Conservation (phyloP, 2,797 vertebrate species). For the Myotis pilosus region DNA sequence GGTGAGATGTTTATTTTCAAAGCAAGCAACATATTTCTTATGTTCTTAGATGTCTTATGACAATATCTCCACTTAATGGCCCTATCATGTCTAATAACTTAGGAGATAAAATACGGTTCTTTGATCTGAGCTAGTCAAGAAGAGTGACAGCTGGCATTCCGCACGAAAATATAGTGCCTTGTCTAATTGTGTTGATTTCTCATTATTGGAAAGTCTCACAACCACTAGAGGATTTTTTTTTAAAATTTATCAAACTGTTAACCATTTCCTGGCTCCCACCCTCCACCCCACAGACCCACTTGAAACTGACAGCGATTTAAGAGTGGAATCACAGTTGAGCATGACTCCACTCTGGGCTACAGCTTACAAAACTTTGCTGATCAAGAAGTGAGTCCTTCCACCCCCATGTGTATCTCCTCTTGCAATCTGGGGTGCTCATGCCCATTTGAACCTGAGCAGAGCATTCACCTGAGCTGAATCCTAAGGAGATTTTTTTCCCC, state of each 20-base stretch:
- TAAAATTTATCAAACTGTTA: conserved; percentile 65
- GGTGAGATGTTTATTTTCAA: conserved; percentile 80
- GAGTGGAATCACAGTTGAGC: not conserved
- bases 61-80: conserved; percentile 76
- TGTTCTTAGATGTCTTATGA: conserved; percentile 78
- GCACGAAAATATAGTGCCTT: conserved; percentile 72
- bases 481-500: not conserved
- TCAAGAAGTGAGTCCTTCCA: not conserved
- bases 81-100: conserved; percentile 76
- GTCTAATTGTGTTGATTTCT: conserved; percentile 79
- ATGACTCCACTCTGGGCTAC: not conserved
- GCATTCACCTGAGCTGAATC: not conserved
- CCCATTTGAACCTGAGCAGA: not conserved
- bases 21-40: conserved; percentile 79
- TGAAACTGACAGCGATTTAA: not conserved
- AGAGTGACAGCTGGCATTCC: conserved; percentile 80
- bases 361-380: not conserved
- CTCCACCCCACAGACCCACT: not conserved
- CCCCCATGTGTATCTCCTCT: not conserved
- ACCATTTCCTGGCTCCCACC: conserved; percentile 60
- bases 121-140: conserved; percentile 75
- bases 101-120: conserved; percentile 73
- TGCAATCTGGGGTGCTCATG: not conserved
- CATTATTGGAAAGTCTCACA: conserved; percentile 74
- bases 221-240: conserved; percentile 40